Evolutionary conservation across 2,888 invertebrate species (phyloP).

Genomic region (Hydrotaea diabolus): DNA sequence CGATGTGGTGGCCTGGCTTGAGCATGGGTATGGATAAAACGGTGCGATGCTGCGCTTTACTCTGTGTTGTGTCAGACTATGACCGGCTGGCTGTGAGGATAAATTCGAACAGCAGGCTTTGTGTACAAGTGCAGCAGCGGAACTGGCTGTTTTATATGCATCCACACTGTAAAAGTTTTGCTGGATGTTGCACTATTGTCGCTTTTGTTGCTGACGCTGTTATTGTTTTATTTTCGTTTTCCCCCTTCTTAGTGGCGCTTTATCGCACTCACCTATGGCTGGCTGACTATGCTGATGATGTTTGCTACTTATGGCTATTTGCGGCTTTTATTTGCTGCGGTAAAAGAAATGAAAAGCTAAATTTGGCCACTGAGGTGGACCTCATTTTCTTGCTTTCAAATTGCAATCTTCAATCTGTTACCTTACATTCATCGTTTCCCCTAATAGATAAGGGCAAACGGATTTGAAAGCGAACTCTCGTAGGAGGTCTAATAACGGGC

Average conservation of each 20-base stretch:
- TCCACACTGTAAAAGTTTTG: constrained; percentile 41
- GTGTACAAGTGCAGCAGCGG: constrained; percentile 65
- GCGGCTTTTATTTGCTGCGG: constrained; percentile 50
- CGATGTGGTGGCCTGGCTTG: background rate
- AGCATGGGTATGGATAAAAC: constrained; percentile 14
- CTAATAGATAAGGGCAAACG: no score
- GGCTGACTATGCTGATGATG: constrained; percentile 27
- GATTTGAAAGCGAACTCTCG: no score
- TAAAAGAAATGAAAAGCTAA: constrained; percentile 50
- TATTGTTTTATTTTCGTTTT: constrained; percentile 24
- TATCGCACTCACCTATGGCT: constrained; percentile 52
- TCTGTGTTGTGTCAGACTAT: background rate
- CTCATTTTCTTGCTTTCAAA: no score
- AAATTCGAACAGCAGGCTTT: constrained; percentile 53
- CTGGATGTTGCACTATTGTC: constrained; percentile 44
- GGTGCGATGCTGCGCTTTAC: background rate
- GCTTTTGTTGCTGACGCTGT: constrained; percentile 49
- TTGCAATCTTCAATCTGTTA: no score
- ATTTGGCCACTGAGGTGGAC: background rate
- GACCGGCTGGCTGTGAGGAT: constrained; percentile 35
- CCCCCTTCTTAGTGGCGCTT: constrained; percentile 60
- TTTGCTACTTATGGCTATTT: constrained; percentile 57
- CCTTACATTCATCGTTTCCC: no score
- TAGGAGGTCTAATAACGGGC: no score
- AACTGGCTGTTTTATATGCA: constrained; percentile 61